Evolutionary conservation across 2,113 vertebrate genomes (phyloP).

Genomic region (Xenopus borealis): DNA sequence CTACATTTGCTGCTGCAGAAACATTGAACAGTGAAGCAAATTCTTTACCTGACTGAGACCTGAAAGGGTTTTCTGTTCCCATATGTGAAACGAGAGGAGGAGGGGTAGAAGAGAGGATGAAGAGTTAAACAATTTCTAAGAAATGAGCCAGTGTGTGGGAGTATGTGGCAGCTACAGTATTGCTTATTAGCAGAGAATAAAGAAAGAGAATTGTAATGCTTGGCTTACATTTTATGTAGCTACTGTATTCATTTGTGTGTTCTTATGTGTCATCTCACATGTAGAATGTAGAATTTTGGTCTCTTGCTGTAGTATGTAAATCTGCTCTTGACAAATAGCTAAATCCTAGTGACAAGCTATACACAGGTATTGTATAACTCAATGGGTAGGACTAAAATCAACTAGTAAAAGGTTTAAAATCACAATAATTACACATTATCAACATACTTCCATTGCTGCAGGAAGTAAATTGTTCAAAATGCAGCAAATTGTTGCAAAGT

Average conservation of each 20-base stretch:
- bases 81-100: conserved; percentile 2
- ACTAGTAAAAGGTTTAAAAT: no score
- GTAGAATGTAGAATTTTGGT: neutral
- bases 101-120: conserved; percentile 2
- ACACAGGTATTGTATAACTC: no score
- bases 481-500: no score
- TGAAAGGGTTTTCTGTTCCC: neutral
- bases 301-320: no score
- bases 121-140: conserved; percentile 32
- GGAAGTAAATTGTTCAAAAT: no score
- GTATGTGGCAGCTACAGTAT: conserved; percentile 38
- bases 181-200: conserved; percentile 31
- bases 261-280: conserved; percentile 16
- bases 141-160: conserved; percentile 38
- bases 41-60: neutral
- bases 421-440: no score
- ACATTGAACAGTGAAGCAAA: conserved; percentile 5
- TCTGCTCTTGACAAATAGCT: no score
- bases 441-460: no score
- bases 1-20: neutral
- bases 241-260: neutral
- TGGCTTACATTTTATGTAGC: neutral
- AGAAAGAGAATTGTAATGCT: conserved; percentile 19
- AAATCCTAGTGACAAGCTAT: no score
- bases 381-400: no score